Evolutionary conservation across 2,113 vertebrate genomes (phyloP), one percentile per base, ranked within the genome.

Genomic region (Atlantisia rogersi): DNA sequence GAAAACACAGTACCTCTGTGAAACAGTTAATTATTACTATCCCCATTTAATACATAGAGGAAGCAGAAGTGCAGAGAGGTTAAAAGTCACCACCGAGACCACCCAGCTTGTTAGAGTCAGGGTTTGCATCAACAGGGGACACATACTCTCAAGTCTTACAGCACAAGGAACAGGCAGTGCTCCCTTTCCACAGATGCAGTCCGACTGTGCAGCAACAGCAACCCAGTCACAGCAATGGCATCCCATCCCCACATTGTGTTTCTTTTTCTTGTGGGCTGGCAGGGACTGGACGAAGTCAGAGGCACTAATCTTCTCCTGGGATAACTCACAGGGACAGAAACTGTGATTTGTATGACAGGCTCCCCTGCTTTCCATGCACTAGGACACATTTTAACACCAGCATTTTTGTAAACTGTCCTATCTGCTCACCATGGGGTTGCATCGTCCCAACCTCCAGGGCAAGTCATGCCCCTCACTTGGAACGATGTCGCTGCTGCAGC

Each of bases 11-110:
- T 24, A 77, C 70, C 67, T 73, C 88, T 74, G 77, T 73, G 78
- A 92, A 91, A 87, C 37, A 65, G 83, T 89, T 85, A 91, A 89
- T 96, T 94, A 89, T 87, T 86, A 63, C 65, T 90, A 24, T 62
- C 48, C 58, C 16, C 5, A 3, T 91, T 87, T 92, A 82, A 67
- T 46, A 70, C 55, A 52, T 0, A n/a, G 63, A 40, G 75, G 81
- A 94, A 87, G 59, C 62, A 91, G 86, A 89, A 94, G 50, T 39
- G 59, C 42, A 37, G 74, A 73, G 81, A 94, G 81, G 83, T 95
- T 92, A 75, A 64, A 92, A 82, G 84, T 26, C 84, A 86, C 44
- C 32, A 20, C 81, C 40, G 74, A 92, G 92, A 95, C 95, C 93
- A 97, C 90, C 85, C 90, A 95, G 76, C 58, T 92, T 69, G 82